phyloP scores from a whole-genome alignment of 2,113 vertebrate genomes.

The Phaethon lepturus region DNA sequence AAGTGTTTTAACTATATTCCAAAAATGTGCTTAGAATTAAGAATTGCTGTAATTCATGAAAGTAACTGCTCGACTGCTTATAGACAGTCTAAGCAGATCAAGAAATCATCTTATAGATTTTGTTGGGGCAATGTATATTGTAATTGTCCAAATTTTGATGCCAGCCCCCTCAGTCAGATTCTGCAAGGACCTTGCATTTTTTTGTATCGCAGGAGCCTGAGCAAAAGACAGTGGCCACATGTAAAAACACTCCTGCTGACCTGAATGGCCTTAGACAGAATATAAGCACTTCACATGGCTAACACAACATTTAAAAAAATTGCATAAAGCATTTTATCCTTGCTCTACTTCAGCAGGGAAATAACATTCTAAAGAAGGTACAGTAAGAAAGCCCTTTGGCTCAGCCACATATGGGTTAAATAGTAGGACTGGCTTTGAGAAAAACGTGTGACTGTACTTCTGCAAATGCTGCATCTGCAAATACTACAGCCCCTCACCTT shows the following conservation, averaged over 20 bases:
- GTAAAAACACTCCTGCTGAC: background rate
- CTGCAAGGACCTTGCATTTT: background rate
- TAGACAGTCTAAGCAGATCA: background rate
- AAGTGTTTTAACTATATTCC: conserved; percentile 47
- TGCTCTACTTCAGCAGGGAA: background rate
- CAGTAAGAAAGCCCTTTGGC: background rate
- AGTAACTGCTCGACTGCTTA: background rate
- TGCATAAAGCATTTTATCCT: background rate
- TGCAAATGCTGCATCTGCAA: background rate
- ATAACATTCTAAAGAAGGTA: background rate
- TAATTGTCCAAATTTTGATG: background rate
- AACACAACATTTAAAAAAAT: background rate
- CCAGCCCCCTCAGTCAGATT: background rate
- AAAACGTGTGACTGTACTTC: background rate
- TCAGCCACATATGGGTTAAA: background rate
- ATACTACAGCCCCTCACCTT: background rate
- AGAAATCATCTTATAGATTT: background rate
- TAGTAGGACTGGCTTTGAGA: background rate
- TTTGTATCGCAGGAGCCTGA: background rate
- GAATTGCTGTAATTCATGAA: background rate
- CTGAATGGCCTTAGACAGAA: background rate
- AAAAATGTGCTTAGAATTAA: conserved; percentile 31
- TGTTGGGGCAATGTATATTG: background rate
- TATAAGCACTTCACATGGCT: background rate
- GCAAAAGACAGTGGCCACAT: background rate